phyloP scores from a whole-genome alignment of 2,113 vertebrate species.

The Colinus virginianus region DNA sequence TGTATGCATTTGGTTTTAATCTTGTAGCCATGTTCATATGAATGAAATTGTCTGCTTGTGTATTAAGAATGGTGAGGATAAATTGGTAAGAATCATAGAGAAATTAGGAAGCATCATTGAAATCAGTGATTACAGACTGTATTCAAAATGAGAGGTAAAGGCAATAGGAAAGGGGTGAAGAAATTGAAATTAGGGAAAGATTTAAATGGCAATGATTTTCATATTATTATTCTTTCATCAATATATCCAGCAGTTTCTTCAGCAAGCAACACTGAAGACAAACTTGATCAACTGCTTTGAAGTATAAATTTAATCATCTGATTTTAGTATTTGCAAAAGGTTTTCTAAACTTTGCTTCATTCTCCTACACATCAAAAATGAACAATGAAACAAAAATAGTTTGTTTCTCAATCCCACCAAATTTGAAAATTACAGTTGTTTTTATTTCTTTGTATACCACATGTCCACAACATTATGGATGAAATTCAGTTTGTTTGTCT shows the following conservation, averaged over 20 bases:
- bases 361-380: not conserved
- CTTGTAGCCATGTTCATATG: not conserved
- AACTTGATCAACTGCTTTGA: not conserved
- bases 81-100: not conserved
- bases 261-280: not conserved
- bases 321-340: not conserved
- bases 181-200: not conserved
- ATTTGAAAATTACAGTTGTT: not conserved
- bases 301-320: not conserved
- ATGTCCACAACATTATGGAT: not conserved
- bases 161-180: not conserved
- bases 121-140: not conserved
- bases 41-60: not conserved
- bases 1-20: not conserved
- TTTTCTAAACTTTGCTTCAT: not conserved
- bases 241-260: not conserved
- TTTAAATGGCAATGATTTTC: not conserved
- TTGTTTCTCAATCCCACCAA: not conserved
- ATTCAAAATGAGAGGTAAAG: not conserved
- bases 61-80: not conserved
- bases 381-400: not conserved
- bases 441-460: not conserved
- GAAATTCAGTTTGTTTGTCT: not conserved
- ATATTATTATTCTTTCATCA: not conserved
- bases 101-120: not conserved